These are phyloP conservation scores for Peribatodes rhomboidaria DNA, from an alignment of 2,888 invertebrate species.

Conservation along the genomic window DNA sequence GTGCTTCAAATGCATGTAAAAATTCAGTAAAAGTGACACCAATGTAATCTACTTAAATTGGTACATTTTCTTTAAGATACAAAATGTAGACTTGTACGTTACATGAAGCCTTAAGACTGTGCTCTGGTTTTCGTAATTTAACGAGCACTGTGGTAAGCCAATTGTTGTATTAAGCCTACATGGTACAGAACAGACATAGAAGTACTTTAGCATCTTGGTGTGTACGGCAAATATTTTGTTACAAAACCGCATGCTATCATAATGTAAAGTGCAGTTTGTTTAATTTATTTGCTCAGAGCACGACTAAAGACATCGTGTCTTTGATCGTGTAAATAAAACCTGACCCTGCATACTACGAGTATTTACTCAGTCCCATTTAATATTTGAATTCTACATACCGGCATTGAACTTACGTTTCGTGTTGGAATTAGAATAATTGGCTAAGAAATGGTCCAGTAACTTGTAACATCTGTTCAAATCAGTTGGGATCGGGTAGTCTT, in stretches of 20 bases:
- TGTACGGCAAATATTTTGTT: no score
- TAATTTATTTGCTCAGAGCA: conserved; percentile 2
- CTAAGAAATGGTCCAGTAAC: not conserved
- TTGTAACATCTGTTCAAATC: conserved; percentile 10
- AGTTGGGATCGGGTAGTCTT: not conserved
- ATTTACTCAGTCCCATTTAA: not conserved
- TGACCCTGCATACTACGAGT: not conserved
- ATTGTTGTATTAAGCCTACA: not conserved
- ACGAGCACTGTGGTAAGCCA: conserved; percentile 32
- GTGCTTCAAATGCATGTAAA: not conserved
- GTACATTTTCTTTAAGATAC: not conserved
- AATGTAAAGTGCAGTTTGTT: not conserved
- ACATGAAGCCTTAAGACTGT: conserved; percentile 22
- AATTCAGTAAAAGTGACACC: conserved; percentile 4
- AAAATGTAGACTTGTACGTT: conserved; percentile 1
- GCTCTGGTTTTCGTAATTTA: conserved; percentile 40
- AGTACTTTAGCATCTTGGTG: no score
- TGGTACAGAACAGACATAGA: not conserved
- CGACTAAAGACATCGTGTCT: not conserved
- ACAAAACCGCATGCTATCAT: not conserved
- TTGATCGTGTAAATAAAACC: conserved; percentile 8
- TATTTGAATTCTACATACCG: conserved; percentile 10
- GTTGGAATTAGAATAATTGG: conserved; percentile 1
- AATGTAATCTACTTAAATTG: not conserved
- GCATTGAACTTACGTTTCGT: conserved; percentile 15